Conservation (phyloP, 2,888 invertebrate species). For the Epinotia nisella region DNA sequence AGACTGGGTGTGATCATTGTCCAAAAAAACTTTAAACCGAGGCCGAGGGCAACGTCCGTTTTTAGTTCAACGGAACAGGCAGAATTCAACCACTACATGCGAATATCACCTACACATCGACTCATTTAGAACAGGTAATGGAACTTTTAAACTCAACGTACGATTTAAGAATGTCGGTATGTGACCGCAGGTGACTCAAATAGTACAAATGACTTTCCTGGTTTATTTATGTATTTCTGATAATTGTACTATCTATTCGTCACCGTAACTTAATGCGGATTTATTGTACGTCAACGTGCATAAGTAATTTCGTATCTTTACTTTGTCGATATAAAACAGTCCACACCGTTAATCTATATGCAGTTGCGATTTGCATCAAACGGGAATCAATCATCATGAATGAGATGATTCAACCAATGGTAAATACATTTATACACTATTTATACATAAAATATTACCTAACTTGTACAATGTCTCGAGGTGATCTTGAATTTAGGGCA, state of each 20-base stretch:
- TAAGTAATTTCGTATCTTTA: not conserved
- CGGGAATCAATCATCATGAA: not conserved
- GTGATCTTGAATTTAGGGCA: slow-evolving; percentile 25
- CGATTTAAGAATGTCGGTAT: slow-evolving; percentile 16
- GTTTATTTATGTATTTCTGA: not conserved
- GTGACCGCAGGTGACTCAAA: slow-evolving; percentile 12
- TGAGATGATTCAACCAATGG: slow-evolving; percentile 14
- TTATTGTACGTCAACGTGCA: not conserved
- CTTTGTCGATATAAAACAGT: not conserved
- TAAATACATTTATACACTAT: not conserved
- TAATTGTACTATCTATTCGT: not conserved
- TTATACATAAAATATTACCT: not conserved
- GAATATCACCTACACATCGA: slow-evolving; percentile 55
- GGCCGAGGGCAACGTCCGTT: slow-evolving; percentile 80
- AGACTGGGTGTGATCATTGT: slow-evolving; percentile 58
- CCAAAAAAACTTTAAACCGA: slow-evolving; percentile 68
- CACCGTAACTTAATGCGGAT: not conserved
- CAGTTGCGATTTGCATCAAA: not conserved
- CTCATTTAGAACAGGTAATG: slow-evolving; percentile 46
- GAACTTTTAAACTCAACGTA: slow-evolving; percentile 36
- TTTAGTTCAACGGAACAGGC: slow-evolving; percentile 71
- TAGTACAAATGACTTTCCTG: slow-evolving; percentile 2
- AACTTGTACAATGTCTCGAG: not conserved
- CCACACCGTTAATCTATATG: not conserved
- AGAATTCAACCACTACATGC: slow-evolving; percentile 58